phyloP scores from a whole-genome alignment of 2,113 vertebrate species.

The Erythrocercus mccallii region DNA sequence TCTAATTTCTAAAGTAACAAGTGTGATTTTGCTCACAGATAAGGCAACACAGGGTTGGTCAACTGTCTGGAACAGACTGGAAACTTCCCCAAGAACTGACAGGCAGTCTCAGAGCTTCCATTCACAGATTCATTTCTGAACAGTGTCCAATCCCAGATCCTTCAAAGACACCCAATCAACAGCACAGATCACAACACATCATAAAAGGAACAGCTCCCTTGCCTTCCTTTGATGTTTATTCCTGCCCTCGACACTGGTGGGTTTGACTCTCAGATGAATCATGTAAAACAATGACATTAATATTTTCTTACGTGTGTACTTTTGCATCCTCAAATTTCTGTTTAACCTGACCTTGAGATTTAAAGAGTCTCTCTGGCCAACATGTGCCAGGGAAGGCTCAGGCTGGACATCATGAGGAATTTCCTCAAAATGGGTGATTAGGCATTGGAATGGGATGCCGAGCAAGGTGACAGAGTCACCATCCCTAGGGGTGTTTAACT shows the following conservation, averaged over 20 bases:
- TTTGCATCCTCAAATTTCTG: background rate
- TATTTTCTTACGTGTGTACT: background rate
- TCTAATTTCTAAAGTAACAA: background rate
- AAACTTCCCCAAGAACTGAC: background rate
- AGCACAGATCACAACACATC: background rate
- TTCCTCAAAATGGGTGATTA: background rate
- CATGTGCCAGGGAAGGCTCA: background rate
- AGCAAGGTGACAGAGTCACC: background rate
- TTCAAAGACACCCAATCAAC: background rate
- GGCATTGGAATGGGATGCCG: background rate
- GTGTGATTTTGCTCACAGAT: background rate
- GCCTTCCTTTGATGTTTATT: background rate
- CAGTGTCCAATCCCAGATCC: background rate
- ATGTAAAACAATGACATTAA: accelerated
- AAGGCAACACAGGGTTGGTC: background rate
- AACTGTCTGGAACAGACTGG: background rate
- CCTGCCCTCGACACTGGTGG: background rate
- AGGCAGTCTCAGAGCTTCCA: background rate
- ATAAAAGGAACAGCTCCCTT: background rate
- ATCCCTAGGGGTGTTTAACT: background rate
- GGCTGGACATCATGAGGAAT: background rate
- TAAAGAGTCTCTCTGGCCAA: background rate
- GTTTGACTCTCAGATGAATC: background rate
- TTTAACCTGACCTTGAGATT: background rate
- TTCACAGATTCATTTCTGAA: background rate